Evolutionary conservation across 2,113 vertebrate genomes (phyloP), one percentile per base, ranked within the genome.

Genomic region (Poeciliopsis prolifica): DNA sequence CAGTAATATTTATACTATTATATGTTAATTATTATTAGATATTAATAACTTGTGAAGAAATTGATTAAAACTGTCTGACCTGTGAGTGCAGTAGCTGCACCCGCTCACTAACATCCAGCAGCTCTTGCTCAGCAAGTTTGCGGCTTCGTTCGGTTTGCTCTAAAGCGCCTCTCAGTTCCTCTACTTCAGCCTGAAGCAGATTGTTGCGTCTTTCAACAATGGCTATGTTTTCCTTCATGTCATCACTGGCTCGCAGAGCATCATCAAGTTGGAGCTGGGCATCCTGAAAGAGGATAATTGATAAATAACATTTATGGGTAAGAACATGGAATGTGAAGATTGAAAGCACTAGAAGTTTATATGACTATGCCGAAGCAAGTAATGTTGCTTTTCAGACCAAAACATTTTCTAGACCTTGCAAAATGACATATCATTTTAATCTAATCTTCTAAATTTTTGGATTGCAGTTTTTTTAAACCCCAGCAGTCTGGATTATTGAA

Each of bases 201-300:
- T 72, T 85, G 92, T 93, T 96, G 29, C 96, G 91, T 70, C 96
- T 88, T 61, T 97, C 96, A 60, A 94, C 93, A 0, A 96, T 93
- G 62, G 93, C 95, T 0, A 92, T 91, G 86, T 96, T 96, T 80
- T 97, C 96, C 2, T 70, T 80, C 8, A 80, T 13, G 3, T 80
- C 78, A 37, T 80, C 78, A 35, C 3, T 70, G 15, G 65, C 84
- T 30, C 95, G 81, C 0, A 93, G 33, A 0, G 86, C 74, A 0
- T 96, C 95, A 0, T 96, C 96, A 73, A 97, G 75, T 33, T 96
- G 96, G 3, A 96, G 64, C 12, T 96, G 96, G 1, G 90, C 70
- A 75, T 97, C 96, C 96, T 96, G 30, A 30, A 30, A 30, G 2
- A 60, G n/a, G 14, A 70, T 14, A 65, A 48, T 17, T 48, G 4